Conservation (phyloP, 1,140 invertebrate species). For the Cylas formicarius region DNA sequence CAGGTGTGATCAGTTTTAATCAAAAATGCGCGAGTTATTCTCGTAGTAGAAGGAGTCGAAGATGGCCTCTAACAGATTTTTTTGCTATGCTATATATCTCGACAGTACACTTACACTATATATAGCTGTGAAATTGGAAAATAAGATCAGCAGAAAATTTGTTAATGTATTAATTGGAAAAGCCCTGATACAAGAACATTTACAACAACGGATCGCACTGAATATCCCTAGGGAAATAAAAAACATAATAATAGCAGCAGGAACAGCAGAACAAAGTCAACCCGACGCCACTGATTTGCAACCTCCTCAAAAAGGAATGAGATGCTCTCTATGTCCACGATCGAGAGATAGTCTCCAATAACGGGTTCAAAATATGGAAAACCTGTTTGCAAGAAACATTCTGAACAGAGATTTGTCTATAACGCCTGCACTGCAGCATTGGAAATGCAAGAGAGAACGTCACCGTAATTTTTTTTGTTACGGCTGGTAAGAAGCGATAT, state of each 20-base stretch:
- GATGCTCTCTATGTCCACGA: slow-evolving; percentile 6
- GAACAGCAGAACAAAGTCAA: neutral
- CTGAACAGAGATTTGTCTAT: no score
- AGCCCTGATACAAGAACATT: slow-evolving; percentile 5
- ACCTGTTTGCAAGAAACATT: slow-evolving; percentile 9
- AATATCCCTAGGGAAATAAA: slow-evolving; percentile 5
- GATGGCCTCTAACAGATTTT: slow-evolving; percentile 36
- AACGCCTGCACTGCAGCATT: no score
- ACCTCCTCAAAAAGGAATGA: slow-evolving; percentile 7
- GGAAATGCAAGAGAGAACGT: no score
- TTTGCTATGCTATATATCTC: slow-evolving; percentile 30
- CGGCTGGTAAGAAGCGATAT: no score
- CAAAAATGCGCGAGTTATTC: slow-evolving; percentile 31
- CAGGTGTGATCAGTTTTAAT: slow-evolving; percentile 36
- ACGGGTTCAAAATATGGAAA: slow-evolving; percentile 7
- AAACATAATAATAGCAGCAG: no score
- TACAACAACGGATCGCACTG: slow-evolving; percentile 2
- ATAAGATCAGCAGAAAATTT: slow-evolving; percentile 4
- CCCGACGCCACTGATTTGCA: slow-evolving; percentile 3
- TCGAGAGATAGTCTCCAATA: slow-evolving; percentile 2
- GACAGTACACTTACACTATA: slow-evolving; percentile 18
- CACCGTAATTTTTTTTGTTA: no score
- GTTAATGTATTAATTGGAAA: slow-evolving; percentile 7
- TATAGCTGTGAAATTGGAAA: slow-evolving; percentile 3
- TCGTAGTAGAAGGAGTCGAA: slow-evolving; percentile 23